Evolutionary conservation across 2,888 invertebrate species (phyloP), one percentile per base, ranked within the genome.

Genomic region (Microctonus aethiopoides): DNA sequence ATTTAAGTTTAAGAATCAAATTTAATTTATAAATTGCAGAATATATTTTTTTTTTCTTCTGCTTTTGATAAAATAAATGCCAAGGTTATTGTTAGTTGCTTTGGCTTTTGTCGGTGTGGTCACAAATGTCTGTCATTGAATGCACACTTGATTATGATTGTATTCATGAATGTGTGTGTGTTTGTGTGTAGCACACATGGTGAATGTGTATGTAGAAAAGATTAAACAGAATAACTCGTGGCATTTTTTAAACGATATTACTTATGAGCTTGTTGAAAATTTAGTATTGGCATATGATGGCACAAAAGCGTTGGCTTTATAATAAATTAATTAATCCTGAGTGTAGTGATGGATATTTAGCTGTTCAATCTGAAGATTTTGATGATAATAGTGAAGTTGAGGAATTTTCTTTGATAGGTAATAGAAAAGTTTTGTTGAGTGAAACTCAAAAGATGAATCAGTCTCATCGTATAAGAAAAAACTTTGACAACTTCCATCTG

Each of bases 321-420:
- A 57, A 66, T 0, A 56, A 32, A 32, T 39, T 57, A 57, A 57
- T 66, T 46, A 41, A 57, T 46, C 9, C 34, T 22, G 41, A 66
- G 11, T 26, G n/a, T 24, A 29, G 46, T 32, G 11, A 46, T 36
- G 41, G 4, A 2, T 66, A 20, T 46, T 32, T 29, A 26, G 41
- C 16, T 24, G 34, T 59, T 22, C 51, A 59, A 2, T 51, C 59
- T n/a, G 67, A 67, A 2, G 54, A 54, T n/a, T 24, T 5, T 26
- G 54, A 54, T 7, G 51, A 51, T 46, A 34, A 60, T 10, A 60
- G 60, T 67, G 67, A 60, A 46, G 34, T 67, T 32, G 67, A 67
- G 24, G 32, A 24, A 22, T 51, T 34, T 24, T 34, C 59, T 51
- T 67, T 67, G 34, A 67, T 67, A 51, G 51, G 34, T 24, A 22